Base-by-base conservation (phyloP, 64 coral and sea anemone genomes). In the Trachythela sp. region DNA sequence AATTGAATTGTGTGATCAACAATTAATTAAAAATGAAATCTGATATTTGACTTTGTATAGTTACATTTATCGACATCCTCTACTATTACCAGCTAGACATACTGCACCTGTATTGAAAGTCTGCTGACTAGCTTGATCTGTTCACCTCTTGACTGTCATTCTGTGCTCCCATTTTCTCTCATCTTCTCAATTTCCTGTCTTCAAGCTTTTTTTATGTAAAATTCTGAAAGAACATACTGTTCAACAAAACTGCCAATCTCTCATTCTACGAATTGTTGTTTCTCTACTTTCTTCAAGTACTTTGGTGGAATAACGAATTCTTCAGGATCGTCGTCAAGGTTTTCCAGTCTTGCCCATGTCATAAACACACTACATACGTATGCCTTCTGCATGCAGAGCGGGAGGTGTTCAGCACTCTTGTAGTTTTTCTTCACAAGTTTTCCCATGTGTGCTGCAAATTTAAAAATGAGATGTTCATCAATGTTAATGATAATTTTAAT, bases 341-440 rank as follows among this genome's bases (percentile, higher is more conserved):
- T 40, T 2, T 92, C 86, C 22, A 94, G n/a, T 9, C 90, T 90
- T 60, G 90, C 87, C 48, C 84, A 94, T 17, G 30, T 51, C 84
- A 86, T 94, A 54, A 94, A 94, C 0, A 87, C 93, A 30, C 34
- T 40, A 33, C 93, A 94, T 56, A 92, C 29, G 71, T 92, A 91
- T 1, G 89, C 89, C 64, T 94, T 54, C 13, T 89, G 89, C 8
- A 54, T 59, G 24, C 85, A 88, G 40, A 91, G n/a, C 93, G 89
- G 91, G 24, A 94, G 40, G 8, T 20, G 37, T 60, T 91, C 83
- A 3, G 93, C 93, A 86, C 80, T 89, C 35, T 92, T 85, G 48
- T 86, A 94, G 84, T 94, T 92, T 13, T 92, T 94, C 24, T 92
- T 86, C 0, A 90, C 76, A 84, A 41, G 30, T 84, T 41, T 39